phyloP scores from a whole-genome alignment of 2,797 vertebrate species.

The Sebastes hubbsi region DNA sequence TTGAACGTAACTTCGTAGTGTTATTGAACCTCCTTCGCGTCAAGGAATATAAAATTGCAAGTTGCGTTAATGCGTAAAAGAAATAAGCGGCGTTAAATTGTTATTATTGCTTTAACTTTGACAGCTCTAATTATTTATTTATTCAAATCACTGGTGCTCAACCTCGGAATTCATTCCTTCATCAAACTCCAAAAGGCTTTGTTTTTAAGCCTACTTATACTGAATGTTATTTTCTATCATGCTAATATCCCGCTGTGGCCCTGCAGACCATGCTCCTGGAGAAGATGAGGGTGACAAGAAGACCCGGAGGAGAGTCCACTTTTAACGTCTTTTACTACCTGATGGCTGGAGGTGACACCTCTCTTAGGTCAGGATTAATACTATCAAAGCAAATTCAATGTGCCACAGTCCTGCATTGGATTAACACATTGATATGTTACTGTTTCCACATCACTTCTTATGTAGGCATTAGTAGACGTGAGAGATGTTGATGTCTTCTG shows the following conservation, averaged over 20 bases:
- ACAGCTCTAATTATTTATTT: not conserved
- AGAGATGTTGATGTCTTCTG: not conserved
- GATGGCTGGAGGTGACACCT: slow-evolving; percentile 90
- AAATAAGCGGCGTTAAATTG: no score
- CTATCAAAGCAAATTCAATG: slow-evolving; percentile 1
- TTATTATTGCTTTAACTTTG: no score
- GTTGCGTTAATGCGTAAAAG: no score
- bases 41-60: no score
- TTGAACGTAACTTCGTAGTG: no score
- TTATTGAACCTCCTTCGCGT: no score
- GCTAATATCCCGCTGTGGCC: slow-evolving; percentile 4
- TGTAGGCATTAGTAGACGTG: not conserved
- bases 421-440: slow-evolving; percentile 1
- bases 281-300: slow-evolving; percentile 89
- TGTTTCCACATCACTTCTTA: not conserved
- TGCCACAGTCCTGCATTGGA: not conserved
- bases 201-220: not conserved
- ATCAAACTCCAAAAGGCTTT: not conserved
- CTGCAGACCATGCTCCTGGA: slow-evolving; percentile 94
- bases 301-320: slow-evolving; percentile 88
- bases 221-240: not conserved
- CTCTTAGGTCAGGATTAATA: slow-evolving; percentile 84
- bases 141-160: not conserved
- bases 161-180: not conserved
- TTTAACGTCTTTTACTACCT: slow-evolving; percentile 98